These are phyloP conservation scores for Amblyjoppa proteus DNA, from an alignment of 2,888 invertebrate genomes.

Conservation along the genomic window DNA sequence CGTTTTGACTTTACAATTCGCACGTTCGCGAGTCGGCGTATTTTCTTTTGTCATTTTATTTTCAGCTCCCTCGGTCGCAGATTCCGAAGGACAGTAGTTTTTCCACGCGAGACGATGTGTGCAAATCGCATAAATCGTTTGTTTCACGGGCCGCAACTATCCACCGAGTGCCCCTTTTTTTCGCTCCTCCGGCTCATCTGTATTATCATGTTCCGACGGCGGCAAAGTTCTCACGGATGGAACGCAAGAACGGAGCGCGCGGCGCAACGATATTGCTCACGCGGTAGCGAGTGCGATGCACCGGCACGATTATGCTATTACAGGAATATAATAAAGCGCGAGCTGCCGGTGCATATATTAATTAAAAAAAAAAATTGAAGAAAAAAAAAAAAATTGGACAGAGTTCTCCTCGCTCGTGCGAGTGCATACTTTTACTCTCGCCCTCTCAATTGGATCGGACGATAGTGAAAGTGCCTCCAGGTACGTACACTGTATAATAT, in stretches of 20 bases:
- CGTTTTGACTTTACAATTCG: slow-evolving; percentile 44
- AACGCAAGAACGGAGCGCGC: slow-evolving; percentile 23
- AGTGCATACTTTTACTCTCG: slow-evolving; percentile 69
- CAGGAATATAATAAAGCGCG: slow-evolving; percentile 21
- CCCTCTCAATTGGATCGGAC: slow-evolving; percentile 76
- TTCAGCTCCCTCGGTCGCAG: background rate
- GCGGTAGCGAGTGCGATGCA: slow-evolving; percentile 61
- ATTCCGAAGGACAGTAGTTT: slow-evolving; percentile 26
- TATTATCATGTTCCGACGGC: background rate
- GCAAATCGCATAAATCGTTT: slow-evolving; percentile 4
- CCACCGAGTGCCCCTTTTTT: background rate
- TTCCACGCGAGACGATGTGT: background rate
- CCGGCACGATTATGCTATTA: slow-evolving; percentile 48
- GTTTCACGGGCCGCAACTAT: background rate
- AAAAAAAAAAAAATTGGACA: background rate
- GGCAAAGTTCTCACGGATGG: slow-evolving; percentile 48
- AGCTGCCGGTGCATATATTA: slow-evolving; percentile 11
- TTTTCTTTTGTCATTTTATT: background rate
- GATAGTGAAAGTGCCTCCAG: slow-evolving; percentile 82
- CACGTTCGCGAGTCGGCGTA: slow-evolving; percentile 11
- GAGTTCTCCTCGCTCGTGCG: slow-evolving; percentile 4
- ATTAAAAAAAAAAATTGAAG: slow-evolving; percentile 8
- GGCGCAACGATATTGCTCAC: slow-evolving; percentile 42
- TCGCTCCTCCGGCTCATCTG: background rate
- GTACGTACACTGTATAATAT: slow-evolving; percentile 37